Evolutionary conservation across 64 coral and sea anemone genomes (phyloP).

Genomic region (Trachythela sp.): DNA sequence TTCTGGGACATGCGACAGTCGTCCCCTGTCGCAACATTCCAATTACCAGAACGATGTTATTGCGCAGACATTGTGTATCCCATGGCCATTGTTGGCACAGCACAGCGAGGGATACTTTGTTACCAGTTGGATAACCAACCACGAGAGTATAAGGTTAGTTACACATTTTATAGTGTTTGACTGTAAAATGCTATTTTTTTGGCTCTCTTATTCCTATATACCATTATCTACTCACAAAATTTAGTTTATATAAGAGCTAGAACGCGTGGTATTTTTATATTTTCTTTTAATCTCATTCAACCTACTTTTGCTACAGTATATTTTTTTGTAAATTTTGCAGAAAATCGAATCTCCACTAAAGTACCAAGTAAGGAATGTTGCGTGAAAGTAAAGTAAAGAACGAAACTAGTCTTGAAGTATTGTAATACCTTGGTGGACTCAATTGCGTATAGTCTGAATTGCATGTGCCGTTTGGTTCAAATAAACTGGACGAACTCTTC

Average conservation of each 20-base stretch:
- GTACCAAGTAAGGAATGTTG: slow-evolving; percentile 67
- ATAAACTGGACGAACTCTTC: too few relatives aligned
- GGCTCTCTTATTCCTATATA: background rate
- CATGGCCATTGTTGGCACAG: slow-evolving; percentile 96
- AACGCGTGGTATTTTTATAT: too few relatives aligned
- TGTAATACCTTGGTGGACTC: too few relatives aligned
- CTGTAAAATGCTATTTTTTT: too few relatives aligned
- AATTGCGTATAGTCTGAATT: too few relatives aligned
- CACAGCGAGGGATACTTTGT: slow-evolving; percentile 92
- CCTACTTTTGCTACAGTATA: background rate
- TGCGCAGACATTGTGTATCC: slow-evolving; percentile 96
- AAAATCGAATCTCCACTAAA: slow-evolving; percentile 92
- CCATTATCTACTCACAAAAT: background rate
- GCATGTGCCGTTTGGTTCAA: too few relatives aligned
- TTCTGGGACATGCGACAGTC: slow-evolving; percentile 89
- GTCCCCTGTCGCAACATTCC: slow-evolving; percentile 68
- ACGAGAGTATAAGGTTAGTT: slow-evolving; percentile 69
- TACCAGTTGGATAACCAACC: slow-evolving; percentile 93
- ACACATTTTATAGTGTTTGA: too few relatives aligned
- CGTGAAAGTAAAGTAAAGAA: background rate
- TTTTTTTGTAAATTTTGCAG: slow-evolving; percentile 41
- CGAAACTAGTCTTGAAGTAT: too few relatives aligned
- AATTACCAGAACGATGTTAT: slow-evolving; percentile 82
- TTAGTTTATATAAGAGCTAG: background rate
- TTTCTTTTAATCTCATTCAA: too few relatives aligned